These are phyloP conservation scores for Nymphicus hollandicus DNA, from an alignment of 2,113 vertebrate genomes.

Conservation along the genomic window DNA sequence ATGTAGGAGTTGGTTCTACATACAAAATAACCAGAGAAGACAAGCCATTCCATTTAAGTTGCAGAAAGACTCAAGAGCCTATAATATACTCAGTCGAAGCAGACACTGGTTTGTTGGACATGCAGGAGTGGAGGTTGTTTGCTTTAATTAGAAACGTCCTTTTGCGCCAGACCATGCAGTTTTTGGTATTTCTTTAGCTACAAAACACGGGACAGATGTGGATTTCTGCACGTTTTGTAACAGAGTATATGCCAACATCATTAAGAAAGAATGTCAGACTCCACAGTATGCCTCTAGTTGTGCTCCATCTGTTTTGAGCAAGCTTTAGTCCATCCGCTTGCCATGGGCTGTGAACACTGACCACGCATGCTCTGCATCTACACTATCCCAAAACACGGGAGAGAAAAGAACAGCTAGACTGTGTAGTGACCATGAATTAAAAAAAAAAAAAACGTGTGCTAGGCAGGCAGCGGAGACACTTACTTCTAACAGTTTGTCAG, in stretches of 20 bases:
- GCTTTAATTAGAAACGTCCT: conserved; percentile 8
- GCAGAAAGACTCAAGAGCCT: background rate
- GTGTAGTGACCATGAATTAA: background rate
- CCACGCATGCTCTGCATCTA: background rate
- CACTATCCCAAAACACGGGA: rapidly evolving
- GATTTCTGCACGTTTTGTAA: conserved; percentile 22
- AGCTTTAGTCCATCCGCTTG: background rate
- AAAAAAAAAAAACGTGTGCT: background rate
- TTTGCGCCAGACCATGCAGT: background rate
- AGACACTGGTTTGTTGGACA: background rate
- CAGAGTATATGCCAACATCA: background rate
- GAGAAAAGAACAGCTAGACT: background rate
- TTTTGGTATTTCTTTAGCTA: background rate
- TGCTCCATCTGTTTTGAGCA: background rate
- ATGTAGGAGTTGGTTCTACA: background rate
- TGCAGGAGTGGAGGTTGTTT: background rate
- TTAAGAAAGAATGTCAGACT: background rate
- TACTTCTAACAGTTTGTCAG: background rate
- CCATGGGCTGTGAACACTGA: background rate
- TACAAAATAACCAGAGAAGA: background rate
- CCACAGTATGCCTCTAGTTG: background rate
- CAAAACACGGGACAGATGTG: background rate
- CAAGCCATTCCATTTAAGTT: background rate
- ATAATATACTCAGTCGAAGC: rapidly evolving
- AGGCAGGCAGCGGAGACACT: background rate